Evolutionary conservation across 2,888 invertebrate genomes (phyloP), one percentile per base, ranked within the genome.

Genomic region (Oligia fasciuncula): DNA sequence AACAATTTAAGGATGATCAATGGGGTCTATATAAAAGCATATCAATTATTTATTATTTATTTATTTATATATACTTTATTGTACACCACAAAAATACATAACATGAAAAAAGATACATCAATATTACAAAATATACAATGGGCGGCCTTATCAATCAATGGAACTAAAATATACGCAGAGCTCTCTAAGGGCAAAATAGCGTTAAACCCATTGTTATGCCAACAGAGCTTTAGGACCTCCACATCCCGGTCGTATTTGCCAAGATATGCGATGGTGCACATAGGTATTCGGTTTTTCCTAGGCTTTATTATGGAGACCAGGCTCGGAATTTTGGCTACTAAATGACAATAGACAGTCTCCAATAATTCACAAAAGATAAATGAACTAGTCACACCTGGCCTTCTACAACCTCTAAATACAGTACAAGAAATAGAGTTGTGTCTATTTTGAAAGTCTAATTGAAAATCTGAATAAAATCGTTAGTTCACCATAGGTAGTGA

Each of bases 241-340:
- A 83, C 54, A 86, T 86, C 72, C 71, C 83, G 74, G 73, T 83
- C 13, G 57, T 46, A 46, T 29, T 43, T 84, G 84, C 84, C 84
- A 84, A 84, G 79, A 13, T 83, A 79, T 75, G 74, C 72, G 40
- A 51, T 67, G 62, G 54, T 75, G 51, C 54, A 84, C 29, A 73
- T 29, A 62, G 69, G 69, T 68, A 82, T 75, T 86, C 11, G 84
- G 86, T 73, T 73, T 86, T 84, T 72, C 86, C 86, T 83, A 57
- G 13, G 0, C 19, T 74, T 77, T 54, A 29, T 49, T 62, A 85
- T 76, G 73, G 73, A 81, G 0, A 65, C 57, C 5, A 8, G 35
- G 71, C 69, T 69, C 0, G 78, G 74, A 76, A 76, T 81, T 85
- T 81, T 83, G 83, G 85, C 85, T 60, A 66, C 46, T 54, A 8